A percentile compares a stretch with the other conserved stretches of the same genome.
phyloP scores from a whole-genome alignment of 2,797 vertebrate species.

The Sebastes cheni region DNA sequence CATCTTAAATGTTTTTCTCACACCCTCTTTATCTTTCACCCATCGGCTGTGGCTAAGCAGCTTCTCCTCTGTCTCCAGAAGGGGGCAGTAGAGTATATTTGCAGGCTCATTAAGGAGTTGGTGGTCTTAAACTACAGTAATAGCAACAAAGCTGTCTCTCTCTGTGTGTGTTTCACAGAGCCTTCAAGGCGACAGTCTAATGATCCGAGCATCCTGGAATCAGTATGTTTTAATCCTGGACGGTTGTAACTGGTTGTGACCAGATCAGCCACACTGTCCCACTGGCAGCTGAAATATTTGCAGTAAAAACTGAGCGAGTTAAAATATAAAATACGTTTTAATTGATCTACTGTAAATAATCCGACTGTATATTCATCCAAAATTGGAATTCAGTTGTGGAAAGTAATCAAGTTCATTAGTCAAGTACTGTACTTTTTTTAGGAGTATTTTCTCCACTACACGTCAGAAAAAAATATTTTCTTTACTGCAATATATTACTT shows the following conservation, averaged over 20 bases:
- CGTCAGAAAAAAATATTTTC: not conserved
- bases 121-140: constrained; percentile 19
- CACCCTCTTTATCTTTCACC: not conserved
- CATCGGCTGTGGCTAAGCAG: not conserved
- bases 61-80: constrained; percentile 41
- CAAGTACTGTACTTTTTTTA: not conserved
- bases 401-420: not conserved
- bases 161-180: not conserved
- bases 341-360: not conserved
- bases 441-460: not conserved
- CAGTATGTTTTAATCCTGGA: not conserved
- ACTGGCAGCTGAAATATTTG: not conserved
- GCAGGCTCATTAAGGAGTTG: constrained; percentile 24
- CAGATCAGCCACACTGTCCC: not conserved
- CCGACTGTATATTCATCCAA: not conserved
- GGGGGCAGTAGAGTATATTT: constrained; percentile 45
- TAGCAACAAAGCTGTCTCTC: not conserved
- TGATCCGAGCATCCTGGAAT: not conserved
- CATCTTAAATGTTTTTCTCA: not conserved
- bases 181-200: not conserved
- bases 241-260: not conserved
- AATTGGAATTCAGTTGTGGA: not conserved
- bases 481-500: not conserved
- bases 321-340: not conserved
- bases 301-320: not conserved